These are phyloP conservation scores for Drosophila seguyi DNA, from an alignment of 1,140 invertebrate species.

Conservation along the genomic window DNA sequence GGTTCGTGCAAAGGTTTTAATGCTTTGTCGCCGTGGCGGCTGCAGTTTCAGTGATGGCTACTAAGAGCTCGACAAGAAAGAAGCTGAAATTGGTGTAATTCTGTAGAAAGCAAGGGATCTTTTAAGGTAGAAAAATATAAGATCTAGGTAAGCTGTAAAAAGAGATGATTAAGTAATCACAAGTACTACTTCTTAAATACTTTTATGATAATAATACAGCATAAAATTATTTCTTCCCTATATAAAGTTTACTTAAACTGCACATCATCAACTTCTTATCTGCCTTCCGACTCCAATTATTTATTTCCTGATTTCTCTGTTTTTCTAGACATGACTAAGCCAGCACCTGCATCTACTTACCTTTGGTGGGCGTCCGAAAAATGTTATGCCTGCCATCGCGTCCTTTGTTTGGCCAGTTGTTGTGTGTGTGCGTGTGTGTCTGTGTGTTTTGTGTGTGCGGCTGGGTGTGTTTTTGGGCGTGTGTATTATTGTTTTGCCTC, in stretches of 20 bases:
- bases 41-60: constrained; percentile 25
- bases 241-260: background rate
- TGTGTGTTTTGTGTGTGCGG: constrained; percentile 11
- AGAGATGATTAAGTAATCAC: too few relatives aligned
- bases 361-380: constrained; percentile 50
- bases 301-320: constrained; percentile 11
- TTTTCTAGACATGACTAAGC: constrained; percentile 32
- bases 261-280: constrained; percentile 20
- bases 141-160: too few relatives aligned
- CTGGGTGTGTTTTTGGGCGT: constrained; percentile 6
- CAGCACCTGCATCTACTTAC: constrained; percentile 53
- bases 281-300: constrained; percentile 3
- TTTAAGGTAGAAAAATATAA: background rate
- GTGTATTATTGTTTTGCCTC: constrained; percentile 49
- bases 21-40: constrained; percentile 53
- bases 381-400: constrained; percentile 54
- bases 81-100: background rate
- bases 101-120: background rate
- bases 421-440: constrained; percentile 19
- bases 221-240: background rate
- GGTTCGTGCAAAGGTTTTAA: constrained; percentile 63
- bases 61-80: background rate
- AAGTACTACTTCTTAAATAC: too few relatives aligned
- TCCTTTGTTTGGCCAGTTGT: constrained; percentile 54
- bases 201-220: background rate